Percentiles rank a stretch among this genome's conserved stretches.
These are phyloP conservation scores for Diacarnus erythraeanus DNA, from an alignment of 37 sponge, comb jelly and placozoan genomes.

Conservation along the genomic window DNA sequence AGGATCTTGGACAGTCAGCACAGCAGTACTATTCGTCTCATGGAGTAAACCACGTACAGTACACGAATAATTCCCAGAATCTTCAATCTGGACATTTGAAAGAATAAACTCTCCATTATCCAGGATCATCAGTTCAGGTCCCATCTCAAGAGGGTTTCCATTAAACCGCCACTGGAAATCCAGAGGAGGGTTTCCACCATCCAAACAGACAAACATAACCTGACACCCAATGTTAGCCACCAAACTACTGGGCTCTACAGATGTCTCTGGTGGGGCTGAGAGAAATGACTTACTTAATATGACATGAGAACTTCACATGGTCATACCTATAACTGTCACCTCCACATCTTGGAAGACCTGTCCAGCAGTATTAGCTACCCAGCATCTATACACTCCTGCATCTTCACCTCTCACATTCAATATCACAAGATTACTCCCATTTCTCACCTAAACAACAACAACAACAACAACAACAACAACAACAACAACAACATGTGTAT, in stretches of 20 bases:
- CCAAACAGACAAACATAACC: slow-evolving; percentile 19
- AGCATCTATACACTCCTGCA: slow-evolving; percentile 48
- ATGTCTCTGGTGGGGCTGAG: background rate
- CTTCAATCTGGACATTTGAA: slow-evolving; percentile 11
- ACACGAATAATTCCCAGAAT: slow-evolving; percentile 51
- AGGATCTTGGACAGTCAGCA: slow-evolving; percentile 9
- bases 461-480: background rate
- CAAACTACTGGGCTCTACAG: slow-evolving; percentile 9
- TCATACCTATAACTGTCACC: slow-evolving; percentile 42
- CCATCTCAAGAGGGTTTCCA: background rate
- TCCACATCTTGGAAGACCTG: slow-evolving; percentile 19
- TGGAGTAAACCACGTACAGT: background rate
- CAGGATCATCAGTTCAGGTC: background rate
- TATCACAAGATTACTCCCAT: slow-evolving; percentile 29
- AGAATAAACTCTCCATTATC: slow-evolving; percentile 27
- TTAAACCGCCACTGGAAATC: slow-evolving; percentile 17
- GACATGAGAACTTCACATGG: too few species aligned
- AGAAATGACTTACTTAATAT: too few species aligned
- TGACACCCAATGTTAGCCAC: slow-evolving; percentile 15
- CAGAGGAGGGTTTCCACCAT: slow-evolving; percentile 6
- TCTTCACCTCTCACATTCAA: slow-evolving; percentile 23
- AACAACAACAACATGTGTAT: background rate
- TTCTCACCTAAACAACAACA: background rate
- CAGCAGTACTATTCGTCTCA: background rate
- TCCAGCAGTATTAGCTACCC: slow-evolving; percentile 62